Evolutionary conservation across 2,888 invertebrate species (phyloP).

Genomic region (Phengaris arion): DNA sequence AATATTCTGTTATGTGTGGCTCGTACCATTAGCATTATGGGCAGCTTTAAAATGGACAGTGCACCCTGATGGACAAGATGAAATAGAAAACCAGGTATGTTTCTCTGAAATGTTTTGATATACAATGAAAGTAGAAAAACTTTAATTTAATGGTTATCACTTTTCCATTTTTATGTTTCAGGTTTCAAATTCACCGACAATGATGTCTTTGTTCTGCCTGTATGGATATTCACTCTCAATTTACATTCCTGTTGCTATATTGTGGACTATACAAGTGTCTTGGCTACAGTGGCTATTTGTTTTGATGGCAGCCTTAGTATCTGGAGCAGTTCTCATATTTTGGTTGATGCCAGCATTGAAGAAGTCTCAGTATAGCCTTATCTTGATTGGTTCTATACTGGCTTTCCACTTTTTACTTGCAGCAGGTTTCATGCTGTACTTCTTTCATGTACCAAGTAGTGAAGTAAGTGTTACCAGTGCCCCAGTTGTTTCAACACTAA

Average conservation of each 20-base stretch:
- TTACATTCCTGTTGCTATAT: constrained; percentile 94
- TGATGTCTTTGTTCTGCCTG: constrained; percentile 93
- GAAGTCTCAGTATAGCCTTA: constrained; percentile 78
- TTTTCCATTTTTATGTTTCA: constrained; percentile 50
- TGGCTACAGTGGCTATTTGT: constrained; percentile 95
- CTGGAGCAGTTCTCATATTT: constrained; percentile 90
- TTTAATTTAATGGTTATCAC: neutral
- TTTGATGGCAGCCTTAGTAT: constrained; percentile 88
- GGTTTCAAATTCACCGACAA: constrained; percentile 79
- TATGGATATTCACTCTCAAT: constrained; percentile 97
- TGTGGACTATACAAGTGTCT: constrained; percentile 92
- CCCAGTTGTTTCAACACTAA: constrained; percentile 30
- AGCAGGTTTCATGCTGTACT: constrained; percentile 91
- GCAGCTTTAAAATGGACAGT: constrained; percentile 90
- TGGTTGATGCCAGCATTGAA: constrained; percentile 88
- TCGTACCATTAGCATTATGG: constrained; percentile 92
- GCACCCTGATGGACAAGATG: constrained; percentile 76
- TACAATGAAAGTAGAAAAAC: neutral
- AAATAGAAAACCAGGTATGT: constrained; percentile 82
- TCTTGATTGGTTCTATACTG: constrained; percentile 80
- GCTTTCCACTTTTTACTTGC: constrained; percentile 90
- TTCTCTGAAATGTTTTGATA: neutral
- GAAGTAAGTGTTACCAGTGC: constrained; percentile 34
- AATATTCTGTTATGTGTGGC: constrained; percentile 92
- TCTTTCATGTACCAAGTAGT: constrained; percentile 82